Conservation (phyloP, 2,113 vertebrate species). For the Rostratula benghalensis region DNA sequence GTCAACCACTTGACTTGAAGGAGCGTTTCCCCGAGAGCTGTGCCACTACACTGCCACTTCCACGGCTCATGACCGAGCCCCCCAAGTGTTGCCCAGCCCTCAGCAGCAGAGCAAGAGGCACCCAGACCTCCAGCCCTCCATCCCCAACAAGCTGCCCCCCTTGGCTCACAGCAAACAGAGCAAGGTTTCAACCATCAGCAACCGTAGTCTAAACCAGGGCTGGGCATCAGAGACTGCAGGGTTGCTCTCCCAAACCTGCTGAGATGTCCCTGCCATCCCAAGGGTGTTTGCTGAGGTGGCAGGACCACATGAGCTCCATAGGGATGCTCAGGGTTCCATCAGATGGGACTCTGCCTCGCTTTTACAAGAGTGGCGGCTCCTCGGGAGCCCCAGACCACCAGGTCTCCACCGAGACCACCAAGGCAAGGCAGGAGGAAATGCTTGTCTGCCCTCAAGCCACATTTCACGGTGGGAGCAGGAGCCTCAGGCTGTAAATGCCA, state of each 20-base stretch:
- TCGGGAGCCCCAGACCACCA: background rate
- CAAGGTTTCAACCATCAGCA: background rate
- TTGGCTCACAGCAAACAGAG: background rate
- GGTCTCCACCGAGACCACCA: background rate
- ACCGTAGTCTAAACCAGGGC: background rate
- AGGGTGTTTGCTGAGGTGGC: rapidly evolving
- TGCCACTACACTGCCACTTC: background rate
- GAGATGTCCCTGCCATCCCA: too few relatives aligned
- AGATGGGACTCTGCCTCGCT: background rate
- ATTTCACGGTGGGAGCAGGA: background rate
- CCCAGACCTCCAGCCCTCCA: background rate
- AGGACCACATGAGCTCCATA: rapidly evolving
- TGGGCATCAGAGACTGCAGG: background rate
- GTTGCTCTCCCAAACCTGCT: background rate
- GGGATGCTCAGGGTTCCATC: background rate
- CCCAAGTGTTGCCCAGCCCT: background rate
- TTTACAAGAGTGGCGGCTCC: background rate
- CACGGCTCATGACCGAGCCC: rapidly evolving
- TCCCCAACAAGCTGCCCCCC: background rate
- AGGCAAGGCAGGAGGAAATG: background rate
- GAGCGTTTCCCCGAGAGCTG: background rate
- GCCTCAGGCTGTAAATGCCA: background rate
- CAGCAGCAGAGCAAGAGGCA: rapidly evolving
- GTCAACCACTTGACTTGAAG: too few relatives aligned
- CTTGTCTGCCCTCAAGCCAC: background rate